Conservation (phyloP, 2,113 vertebrate genomes). For the Myodes glareolus region DNA sequence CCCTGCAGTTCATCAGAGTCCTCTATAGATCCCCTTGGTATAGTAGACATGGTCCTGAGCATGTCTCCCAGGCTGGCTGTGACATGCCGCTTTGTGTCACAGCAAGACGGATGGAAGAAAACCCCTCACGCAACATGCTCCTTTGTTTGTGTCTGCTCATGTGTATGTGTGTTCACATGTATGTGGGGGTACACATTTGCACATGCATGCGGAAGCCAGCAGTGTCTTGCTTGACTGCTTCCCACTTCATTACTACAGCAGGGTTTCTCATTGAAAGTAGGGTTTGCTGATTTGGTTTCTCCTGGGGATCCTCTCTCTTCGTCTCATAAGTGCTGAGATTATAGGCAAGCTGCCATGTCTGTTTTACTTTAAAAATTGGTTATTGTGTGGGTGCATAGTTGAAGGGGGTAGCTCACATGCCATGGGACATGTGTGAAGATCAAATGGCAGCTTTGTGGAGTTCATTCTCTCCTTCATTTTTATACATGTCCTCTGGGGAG, state of each 20-base stretch:
- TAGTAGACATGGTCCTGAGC: neutral
- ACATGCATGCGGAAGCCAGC: neutral
- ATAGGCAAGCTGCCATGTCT: neutral
- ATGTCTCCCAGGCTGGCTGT: neutral
- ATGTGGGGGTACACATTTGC: neutral
- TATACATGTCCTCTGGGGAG: neutral
- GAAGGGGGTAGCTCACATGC: neutral
- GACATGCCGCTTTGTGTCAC: neutral
- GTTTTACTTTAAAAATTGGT: neutral
- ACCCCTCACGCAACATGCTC: neutral
- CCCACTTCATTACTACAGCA: no score
- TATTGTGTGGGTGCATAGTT: neutral
- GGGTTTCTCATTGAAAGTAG: neutral
- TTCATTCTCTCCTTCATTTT: neutral
- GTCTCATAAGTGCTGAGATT: neutral
- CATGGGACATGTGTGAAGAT: neutral
- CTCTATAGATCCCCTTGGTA: neutral
- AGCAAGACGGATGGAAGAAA: neutral
- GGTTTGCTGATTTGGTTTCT: neutral
- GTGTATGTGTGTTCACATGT: neutral
- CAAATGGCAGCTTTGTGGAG: neutral
- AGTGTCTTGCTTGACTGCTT: neutral
- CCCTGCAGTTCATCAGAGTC: neutral
- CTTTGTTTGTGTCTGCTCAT: neutral
- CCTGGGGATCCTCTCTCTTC: neutral